Evolutionary conservation across 2,888 invertebrate species (phyloP).

Genomic region (Cetonia aurata): DNA sequence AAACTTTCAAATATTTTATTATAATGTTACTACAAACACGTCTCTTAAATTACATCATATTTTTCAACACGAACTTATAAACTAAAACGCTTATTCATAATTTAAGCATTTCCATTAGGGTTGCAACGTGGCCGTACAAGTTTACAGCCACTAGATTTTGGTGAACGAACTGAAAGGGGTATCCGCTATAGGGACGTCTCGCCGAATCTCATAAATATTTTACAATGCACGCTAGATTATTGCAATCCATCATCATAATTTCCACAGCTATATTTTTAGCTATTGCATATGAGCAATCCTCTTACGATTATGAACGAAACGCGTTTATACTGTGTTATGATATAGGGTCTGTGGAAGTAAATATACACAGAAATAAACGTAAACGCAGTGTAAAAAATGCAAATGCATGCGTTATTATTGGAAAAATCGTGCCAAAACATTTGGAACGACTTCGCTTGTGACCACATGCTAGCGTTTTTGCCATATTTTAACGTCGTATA

Average conservation of each 20-base stretch:
- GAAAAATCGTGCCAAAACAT: too few relatives aligned
- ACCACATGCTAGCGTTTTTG: too few relatives aligned
- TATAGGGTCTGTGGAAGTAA: too few relatives aligned
- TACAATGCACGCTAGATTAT: slow-evolving; percentile 20
- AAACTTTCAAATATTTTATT: slow-evolving; percentile 34
- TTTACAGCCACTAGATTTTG: neutral
- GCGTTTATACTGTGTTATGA: slow-evolving; percentile 3
- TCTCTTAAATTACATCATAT: slow-evolving; percentile 7
- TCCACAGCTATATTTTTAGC: slow-evolving; percentile 5
- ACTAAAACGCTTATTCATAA: slow-evolving; percentile 30
- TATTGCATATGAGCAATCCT: neutral
- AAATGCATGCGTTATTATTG: too few relatives aligned
- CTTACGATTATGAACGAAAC: neutral
- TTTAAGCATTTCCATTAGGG: slow-evolving; percentile 34
- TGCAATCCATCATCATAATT: slow-evolving; percentile 34
- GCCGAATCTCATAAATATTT: slow-evolving; percentile 27
- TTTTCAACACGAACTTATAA: slow-evolving; percentile 26
- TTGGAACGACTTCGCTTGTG: too few relatives aligned
- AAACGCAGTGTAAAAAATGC: too few relatives aligned
- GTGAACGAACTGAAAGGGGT: neutral
- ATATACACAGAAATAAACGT: too few relatives aligned
- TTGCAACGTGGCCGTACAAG: neutral
- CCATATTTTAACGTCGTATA: too few relatives aligned
- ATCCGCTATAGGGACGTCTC: neutral
- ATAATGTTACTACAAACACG: slow-evolving; percentile 1